Base-by-base conservation (phyloP, 1,140 invertebrate genomes). In the silkworm (Bombyx mori) region DNA sequence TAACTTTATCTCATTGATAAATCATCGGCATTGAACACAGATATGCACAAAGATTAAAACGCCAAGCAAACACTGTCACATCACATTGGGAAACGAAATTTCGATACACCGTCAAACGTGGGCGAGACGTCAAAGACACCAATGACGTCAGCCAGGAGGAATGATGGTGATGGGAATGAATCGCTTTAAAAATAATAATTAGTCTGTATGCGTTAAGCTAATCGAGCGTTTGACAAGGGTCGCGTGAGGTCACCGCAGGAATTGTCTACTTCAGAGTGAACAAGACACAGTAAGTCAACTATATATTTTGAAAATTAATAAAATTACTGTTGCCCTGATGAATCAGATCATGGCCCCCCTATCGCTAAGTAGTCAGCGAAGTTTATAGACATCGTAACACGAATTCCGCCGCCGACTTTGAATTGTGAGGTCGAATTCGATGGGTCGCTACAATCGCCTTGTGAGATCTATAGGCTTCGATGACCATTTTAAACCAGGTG, bases 221-320 rank as follows among this genome's bases (percentile, higher is more conserved):
- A 86, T 86, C 79, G 79, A 82, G 68, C 73, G 76, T 75, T 80
- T 84, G 83, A 86, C 76, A 73, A 82, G 83, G 83, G 82, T 86
- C 82, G 70, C 63, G 48, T 60, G 66, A 66, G 75, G 77, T 80
- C 77, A 75, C 68, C 60, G 60, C 70, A 63, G 69, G 68, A 61
- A 58, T 51, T 57, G 51, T 58, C 61, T 62, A 56, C 63, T 58
- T 55, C 60, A 35, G 26, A 3, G 2, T 35, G 26, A 35, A 35
- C 26, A 3, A 35, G 4, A 3, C 2, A 35, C 26, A 35, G 26
- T 35, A 2, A 35, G 26, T 35, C 26, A 35, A 35, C 26, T 35
- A 35, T 35, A 35, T 5, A 35, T 35, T 35, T 35, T 35, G 2
- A 35, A 35, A 35, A 3, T 3, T 3, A 9, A 4, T 3, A 46